Evolutionary conservation across 2,888 invertebrate species (phyloP).

Genomic region (Sminthurides aquaticus): DNA sequence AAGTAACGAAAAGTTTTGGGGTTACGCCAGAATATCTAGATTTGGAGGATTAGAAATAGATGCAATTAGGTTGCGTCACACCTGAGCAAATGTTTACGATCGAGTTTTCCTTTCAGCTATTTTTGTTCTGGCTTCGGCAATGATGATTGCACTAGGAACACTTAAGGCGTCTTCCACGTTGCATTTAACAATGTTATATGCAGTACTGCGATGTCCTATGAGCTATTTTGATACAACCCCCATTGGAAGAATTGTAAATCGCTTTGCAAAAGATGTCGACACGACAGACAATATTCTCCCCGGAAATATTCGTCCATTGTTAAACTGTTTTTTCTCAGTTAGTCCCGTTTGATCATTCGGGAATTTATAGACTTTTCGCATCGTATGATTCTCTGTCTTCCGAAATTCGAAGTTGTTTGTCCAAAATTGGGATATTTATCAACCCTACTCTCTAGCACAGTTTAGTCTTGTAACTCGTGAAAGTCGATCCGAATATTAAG

Average conservation of each 20-base stretch:
- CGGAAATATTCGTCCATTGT: constrained; percentile 14
- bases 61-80: too few species aligned
- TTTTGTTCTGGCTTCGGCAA: constrained; percentile 39
- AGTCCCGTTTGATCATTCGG: not conserved
- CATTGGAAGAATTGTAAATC: constrained; percentile 60
- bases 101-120: constrained; percentile 37
- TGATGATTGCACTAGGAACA: constrained; percentile 43
- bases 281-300: constrained; percentile 42
- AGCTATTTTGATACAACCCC: constrained; percentile 51
- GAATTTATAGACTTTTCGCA: not conserved
- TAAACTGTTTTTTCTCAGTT: constrained; percentile 15
- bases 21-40: too few species aligned
- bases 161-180: constrained; percentile 43
- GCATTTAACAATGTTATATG: constrained; percentile 41
- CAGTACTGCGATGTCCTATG: constrained; percentile 44
- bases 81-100: too few species aligned
- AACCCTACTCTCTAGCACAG: too few species aligned
- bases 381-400: too few species aligned
- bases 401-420: too few species aligned
- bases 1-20: too few species aligned
- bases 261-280: constrained; percentile 62
- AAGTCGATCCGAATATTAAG: too few species aligned
- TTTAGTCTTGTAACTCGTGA: not conserved
- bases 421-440: too few species aligned
- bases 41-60: too few species aligned